Evolutionary conservation across 2,113 vertebrate genomes (phyloP).

Genomic region (Callionymus lyra): DNA sequence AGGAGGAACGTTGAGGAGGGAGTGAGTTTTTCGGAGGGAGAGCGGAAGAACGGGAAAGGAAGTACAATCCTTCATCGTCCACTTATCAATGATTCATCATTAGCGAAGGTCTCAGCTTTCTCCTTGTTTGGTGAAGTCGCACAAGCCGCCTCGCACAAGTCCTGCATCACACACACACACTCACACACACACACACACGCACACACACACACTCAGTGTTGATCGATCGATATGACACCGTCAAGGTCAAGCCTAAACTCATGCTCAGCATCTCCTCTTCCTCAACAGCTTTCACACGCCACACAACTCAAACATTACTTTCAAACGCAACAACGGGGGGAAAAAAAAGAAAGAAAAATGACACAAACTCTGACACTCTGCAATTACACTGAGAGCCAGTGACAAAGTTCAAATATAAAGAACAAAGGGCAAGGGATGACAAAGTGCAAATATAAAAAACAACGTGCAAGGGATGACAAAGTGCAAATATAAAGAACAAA

Average conservation of each 20-base stretch:
- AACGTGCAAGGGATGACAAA: too few species aligned
- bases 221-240: constrained; percentile 69
- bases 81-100: constrained; percentile 83
- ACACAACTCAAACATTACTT: too few species aligned
- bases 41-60: constrained; percentile 6
- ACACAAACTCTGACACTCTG: too few species aligned
- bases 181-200: constrained; percentile 8
- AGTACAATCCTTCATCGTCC: constrained; percentile 27
- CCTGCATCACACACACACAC: constrained; percentile 16
- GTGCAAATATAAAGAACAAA: too few species aligned
- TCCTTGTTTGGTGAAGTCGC: constrained; percentile 57
- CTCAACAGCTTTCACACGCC: too few species aligned
- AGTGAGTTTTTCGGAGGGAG: background rate
- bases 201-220: constrained; percentile 21
- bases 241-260: constrained; percentile 74
- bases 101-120: constrained; percentile 71
- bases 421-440: too few species aligned
- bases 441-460: too few species aligned
- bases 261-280: constrained; percentile 27
- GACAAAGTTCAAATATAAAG: too few species aligned
- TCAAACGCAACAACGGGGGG: too few species aligned
- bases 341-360: too few species aligned
- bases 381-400: too few species aligned
- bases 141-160: constrained; percentile 25
- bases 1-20: constrained; percentile 1